Evolutionary conservation across 1,140 invertebrate genomes (phyloP).

Genomic region (Aphelinus certus): DNA sequence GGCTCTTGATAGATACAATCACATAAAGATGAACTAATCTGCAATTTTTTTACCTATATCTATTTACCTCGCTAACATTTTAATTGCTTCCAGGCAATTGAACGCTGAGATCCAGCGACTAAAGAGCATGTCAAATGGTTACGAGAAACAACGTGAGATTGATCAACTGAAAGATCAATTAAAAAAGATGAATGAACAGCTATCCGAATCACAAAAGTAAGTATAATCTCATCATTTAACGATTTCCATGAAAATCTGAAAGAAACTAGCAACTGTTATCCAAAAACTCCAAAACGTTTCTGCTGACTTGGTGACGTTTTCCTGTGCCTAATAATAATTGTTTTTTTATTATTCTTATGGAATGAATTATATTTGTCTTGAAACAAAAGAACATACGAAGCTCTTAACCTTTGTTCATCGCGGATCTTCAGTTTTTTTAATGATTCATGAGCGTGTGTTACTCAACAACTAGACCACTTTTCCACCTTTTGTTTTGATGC

Average conservation of each 20-base stretch:
- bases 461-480: too few relatives aligned
- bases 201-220: slow-evolving; percentile 55
- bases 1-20: too few relatives aligned
- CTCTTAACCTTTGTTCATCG: not conserved
- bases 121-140: slow-evolving; percentile 68
- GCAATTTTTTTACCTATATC: too few relatives aligned
- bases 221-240: slow-evolving; percentile 12
- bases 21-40: too few relatives aligned
- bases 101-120: slow-evolving; percentile 76
- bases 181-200: slow-evolving; percentile 69
- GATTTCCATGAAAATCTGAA: too few relatives aligned
- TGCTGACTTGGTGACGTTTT: too few relatives aligned
- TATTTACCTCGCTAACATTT: too few relatives aligned
- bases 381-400: not conserved
- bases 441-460: too few relatives aligned
- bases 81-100: slow-evolving; percentile 63
- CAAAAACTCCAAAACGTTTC: too few relatives aligned
- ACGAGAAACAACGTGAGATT: slow-evolving; percentile 69
- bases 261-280: too few relatives aligned
- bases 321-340: too few relatives aligned
- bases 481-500: not conserved
- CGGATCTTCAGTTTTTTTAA: too few relatives aligned
- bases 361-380: not conserved
- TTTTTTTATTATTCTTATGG: not conserved
- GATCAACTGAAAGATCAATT: slow-evolving; percentile 68